Evolutionary conservation across 2,113 vertebrate species (phyloP), one percentile per base, ranked within the genome.

Genomic region (Neofelis nebulosa): DNA sequence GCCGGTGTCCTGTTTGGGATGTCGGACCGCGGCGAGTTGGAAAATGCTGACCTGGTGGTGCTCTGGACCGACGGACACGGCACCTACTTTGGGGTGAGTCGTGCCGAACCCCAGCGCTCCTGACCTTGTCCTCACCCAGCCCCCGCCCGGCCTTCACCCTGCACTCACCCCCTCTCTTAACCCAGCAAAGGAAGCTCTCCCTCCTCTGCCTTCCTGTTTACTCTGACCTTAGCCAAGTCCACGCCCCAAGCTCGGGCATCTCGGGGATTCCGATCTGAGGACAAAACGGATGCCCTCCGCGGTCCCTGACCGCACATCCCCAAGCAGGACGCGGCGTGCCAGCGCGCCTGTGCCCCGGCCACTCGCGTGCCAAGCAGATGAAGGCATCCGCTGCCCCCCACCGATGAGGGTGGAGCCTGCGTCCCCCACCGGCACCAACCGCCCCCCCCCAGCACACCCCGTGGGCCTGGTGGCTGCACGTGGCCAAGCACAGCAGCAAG

Each of bases 11-110:
- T 99, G 33, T 99, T 99, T 0, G 99, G 99, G 38, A 99, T 99
- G 99, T 99, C 99, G 0, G 99, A 99, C 98, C 98, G 99, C 0
- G 99, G 99, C 0, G 98, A 99, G 96, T 97, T 99, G 2, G 98
- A 98, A 96, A 99, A 99, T 0, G 99, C 99, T 0, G 99, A 99
- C 95, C 98, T 99, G 95, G 98, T 99, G 0, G 98, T 99, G 91
- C 99, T 99, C 86, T 99, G 99, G 99, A 99, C 99, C 0, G 97
- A 99, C 0, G 99, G 99, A 0, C 86, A 82, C 31, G 98, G 92
- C 0, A 99, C 99, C 94, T 99, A 99, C 92, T 99, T 99, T 21
- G 99, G 99, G 98, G 99, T 99, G 98, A 99, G 98, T 89, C n/a
- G 18, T 36, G 2, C 38, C 41, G 19, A 0, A 0, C 29, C 45